Conservation (phyloP, 1,140 invertebrate species). For the Hyposmocoma kahamanoa region DNA sequence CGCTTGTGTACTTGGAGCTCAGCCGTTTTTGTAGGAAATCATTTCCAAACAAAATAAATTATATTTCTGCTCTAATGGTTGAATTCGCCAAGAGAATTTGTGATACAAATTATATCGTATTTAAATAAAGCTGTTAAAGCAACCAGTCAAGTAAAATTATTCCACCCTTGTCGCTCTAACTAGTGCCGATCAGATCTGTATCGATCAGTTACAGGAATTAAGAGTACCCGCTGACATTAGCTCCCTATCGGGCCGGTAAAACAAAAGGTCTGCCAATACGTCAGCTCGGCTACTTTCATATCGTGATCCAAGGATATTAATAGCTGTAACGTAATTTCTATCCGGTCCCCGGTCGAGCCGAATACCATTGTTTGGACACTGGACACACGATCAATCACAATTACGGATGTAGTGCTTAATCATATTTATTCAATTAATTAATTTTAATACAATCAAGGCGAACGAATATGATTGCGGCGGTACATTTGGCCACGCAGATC, state of each 20-base stretch:
- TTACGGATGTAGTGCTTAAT: constrained; percentile 48
- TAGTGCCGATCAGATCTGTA: too few species aligned
- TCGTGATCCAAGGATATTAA: constrained; percentile 34
- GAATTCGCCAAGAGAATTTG: too few species aligned
- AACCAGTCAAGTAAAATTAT: too few species aligned
- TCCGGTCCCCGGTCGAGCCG: constrained; percentile 20
- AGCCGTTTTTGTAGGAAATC: too few species aligned
- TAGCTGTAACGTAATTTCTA: constrained; percentile 24
- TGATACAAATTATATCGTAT: too few species aligned
- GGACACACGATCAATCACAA: constrained; percentile 44
- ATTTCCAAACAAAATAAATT: too few species aligned
- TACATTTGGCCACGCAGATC: too few species aligned
- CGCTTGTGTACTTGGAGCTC: too few species aligned
- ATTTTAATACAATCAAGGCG: constrained; percentile 42
- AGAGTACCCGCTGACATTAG: background rate
- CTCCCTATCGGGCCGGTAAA: background rate
- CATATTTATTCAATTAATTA: constrained; percentile 54
- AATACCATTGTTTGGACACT: constrained; percentile 27
- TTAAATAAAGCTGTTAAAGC: too few species aligned
- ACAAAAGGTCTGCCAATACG: constrained; percentile 9
- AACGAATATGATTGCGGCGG: constrained; percentile 8
- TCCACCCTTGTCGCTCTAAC: too few species aligned
- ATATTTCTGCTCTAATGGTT: too few species aligned
- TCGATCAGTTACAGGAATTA: background rate
- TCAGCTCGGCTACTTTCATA: constrained; percentile 25